phyloP scores from a whole-genome alignment of 1,140 invertebrate species.

The Nixonia krombeini region DNA sequence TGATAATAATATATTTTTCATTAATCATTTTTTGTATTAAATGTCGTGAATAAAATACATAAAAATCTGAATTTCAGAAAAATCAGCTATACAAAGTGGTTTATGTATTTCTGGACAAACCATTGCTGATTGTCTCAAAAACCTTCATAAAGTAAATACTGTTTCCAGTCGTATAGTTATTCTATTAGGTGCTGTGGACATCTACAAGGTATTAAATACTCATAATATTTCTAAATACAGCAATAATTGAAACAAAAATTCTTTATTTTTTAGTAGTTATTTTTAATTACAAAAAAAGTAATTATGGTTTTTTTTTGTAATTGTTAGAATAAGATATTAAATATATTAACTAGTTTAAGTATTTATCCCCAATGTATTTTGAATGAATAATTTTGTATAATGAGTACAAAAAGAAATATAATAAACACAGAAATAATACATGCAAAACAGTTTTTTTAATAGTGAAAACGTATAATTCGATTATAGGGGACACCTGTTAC shows the following conservation, averaged over 20 bases:
- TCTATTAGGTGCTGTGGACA: constrained; percentile 39
- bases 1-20: too few species aligned
- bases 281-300: too few species aligned
- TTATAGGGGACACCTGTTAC: constrained; percentile 7
- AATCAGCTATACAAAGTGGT: constrained; percentile 35
- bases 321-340: not conserved
- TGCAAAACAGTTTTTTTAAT: too few species aligned
- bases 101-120: constrained; percentile 46
- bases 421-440: too few species aligned
- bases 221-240: too few species aligned
- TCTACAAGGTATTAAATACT: constrained; percentile 38
- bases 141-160: constrained; percentile 7
- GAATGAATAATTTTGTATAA: too few species aligned
- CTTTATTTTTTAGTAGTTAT: too few species aligned
- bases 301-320: not conserved
- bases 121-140: constrained; percentile 18
- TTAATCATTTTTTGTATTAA: constrained; percentile 1
- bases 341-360: too few species aligned
- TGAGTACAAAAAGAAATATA: too few species aligned
- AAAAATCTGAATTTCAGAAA: constrained; percentile 32
- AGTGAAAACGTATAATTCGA: not conserved
- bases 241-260: too few species aligned
- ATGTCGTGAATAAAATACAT: too few species aligned
- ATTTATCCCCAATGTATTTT: too few species aligned
- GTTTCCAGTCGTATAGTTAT: constrained; percentile 39